Evolutionary conservation across 92 coral and sea anemone species (phyloP), one percentile per base, ranked within the genome.

Genomic region (Hydrozoanthus gracilis): DNA sequence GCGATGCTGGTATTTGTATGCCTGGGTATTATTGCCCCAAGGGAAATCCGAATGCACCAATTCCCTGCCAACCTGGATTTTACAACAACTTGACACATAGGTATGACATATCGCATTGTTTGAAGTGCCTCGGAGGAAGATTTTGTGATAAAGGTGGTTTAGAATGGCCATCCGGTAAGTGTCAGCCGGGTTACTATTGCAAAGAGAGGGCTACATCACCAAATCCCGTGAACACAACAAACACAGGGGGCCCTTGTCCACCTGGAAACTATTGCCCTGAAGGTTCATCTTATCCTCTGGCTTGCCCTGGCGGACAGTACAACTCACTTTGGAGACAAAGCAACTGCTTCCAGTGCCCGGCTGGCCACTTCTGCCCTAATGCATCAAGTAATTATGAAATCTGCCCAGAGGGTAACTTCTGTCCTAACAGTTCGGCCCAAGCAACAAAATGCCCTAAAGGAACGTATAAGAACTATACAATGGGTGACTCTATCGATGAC

Each of bases 211-310:
- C 99, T 14, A 83, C 85, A 9, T 75, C 88, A 35, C 92, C 90
- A 49, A 97, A 92, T 80, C 98, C 99, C 8, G 93, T 92, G 44
- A 97, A 95, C 76, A 76, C 73, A 0, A 90, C 98, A 35, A 92
- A 82, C 6, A 91, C 92, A 51, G 98, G 98, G 78, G 99, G 99
- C 69, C 99, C 99, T 51, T 97, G 99, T 58, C 99, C 99, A 15
- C 94, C 95, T 50, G 99, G 99, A 47, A 90, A 89, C 79, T 95
- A 84, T 78, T 97, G 99, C 83, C 95, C 95, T 18, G 86, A 62
- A 69, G 98, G 94, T 9, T 95, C 99, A 9, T 87, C 95, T 4
- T 93, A 92, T 7, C 98, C 99, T 8, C 61, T 84, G 16, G 90
- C 95, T 18, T 97, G 99, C 87, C 92, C 86, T 35, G 97, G 97